Conservation (phyloP, 2,888 invertebrate species). For the Spodoptera littoralis region DNA sequence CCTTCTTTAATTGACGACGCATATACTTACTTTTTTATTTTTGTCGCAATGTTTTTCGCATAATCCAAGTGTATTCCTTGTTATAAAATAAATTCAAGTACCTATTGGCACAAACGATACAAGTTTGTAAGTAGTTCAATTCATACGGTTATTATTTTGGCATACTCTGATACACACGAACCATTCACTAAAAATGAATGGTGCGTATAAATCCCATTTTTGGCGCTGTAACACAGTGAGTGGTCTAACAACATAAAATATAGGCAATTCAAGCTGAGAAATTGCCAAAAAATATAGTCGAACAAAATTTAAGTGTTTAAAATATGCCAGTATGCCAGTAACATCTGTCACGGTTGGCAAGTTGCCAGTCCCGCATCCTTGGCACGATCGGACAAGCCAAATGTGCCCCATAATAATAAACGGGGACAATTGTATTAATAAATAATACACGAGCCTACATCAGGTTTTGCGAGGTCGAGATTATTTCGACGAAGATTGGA, state of each 20-base stretch:
- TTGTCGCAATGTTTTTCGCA: too few species aligned
- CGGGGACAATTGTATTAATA: slow-evolving; percentile 40
- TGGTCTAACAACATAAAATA: slow-evolving; percentile 34
- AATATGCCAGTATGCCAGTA: slow-evolving; percentile 40
- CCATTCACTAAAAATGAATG: slow-evolving; percentile 3
- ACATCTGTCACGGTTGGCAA: slow-evolving; percentile 62
- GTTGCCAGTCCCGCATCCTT: slow-evolving; percentile 47
- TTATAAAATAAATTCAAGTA: too few species aligned
- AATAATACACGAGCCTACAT: slow-evolving; percentile 40
- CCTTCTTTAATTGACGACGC: too few species aligned
- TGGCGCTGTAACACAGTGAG: slow-evolving; percentile 10
- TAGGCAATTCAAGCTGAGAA: slow-evolving; percentile 34
- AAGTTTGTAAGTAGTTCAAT: too few species aligned
- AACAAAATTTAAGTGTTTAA: slow-evolving; percentile 42
- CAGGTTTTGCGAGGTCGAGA: slow-evolving; percentile 32
- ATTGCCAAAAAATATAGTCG: slow-evolving; percentile 42
- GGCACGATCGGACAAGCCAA: slow-evolving; percentile 55
- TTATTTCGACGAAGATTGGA: slow-evolving; percentile 21
- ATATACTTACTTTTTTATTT: too few species aligned
- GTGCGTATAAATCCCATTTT: slow-evolving; percentile 16
- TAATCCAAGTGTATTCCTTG: too few species aligned
- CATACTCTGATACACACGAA: not conserved
- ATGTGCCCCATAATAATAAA: slow-evolving; percentile 47
- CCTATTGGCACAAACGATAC: too few species aligned
- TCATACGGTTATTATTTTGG: too few species aligned